These are phyloP conservation scores for Oscheius sp. DNA, from an alignment of 2,888 invertebrate genomes.

Conservation along the genomic window DNA sequence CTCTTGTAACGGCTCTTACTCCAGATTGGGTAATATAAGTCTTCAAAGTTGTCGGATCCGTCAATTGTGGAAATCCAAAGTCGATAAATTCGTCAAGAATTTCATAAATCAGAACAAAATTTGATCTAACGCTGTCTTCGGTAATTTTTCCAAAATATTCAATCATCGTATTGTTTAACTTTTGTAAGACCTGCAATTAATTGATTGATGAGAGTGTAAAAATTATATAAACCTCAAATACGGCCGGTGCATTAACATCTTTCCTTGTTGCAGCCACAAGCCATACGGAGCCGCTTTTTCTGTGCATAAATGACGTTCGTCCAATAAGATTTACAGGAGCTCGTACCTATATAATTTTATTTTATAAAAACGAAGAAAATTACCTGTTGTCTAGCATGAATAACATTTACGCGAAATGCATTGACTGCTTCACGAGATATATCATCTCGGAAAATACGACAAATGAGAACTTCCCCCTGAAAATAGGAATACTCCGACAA, in stretches of 20 bases:
- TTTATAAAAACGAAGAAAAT: not conserved
- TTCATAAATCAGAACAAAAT: constrained; percentile 99
- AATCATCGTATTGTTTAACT: constrained; percentile 94
- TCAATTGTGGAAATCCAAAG: constrained; percentile 99
- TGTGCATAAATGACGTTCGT: constrained; percentile 97
- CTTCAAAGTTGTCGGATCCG: constrained; percentile 99
- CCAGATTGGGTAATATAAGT: constrained; percentile 99
- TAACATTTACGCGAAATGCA: constrained; percentile 98
- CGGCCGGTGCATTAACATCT: constrained; percentile 99
- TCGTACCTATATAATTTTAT: constrained; percentile 79
- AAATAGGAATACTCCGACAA: not conserved
- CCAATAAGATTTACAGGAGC: constrained; percentile 99
- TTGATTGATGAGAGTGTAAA: constrained; percentile 16
- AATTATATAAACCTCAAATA: constrained; percentile 83
- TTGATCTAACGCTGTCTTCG: constrained; percentile 99
- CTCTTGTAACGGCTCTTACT: constrained; percentile 84
- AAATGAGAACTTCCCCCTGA: constrained; percentile 84
- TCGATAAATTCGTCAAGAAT: constrained; percentile 97
- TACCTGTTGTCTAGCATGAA: constrained; percentile 93
- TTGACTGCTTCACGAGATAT: constrained; percentile 95
- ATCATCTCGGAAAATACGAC: constrained; percentile 97
- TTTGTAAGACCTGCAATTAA: constrained; percentile 85
- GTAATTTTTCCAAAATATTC: constrained; percentile 98
- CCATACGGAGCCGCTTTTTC: constrained; percentile 98
- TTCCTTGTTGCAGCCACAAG: constrained; percentile 98